Percentiles rank a stretch among this genome's conserved stretches.
phyloP scores from a whole-genome alignment of 1,140 invertebrate species.

The Scaptodrosophila lebanonensis region DNA sequence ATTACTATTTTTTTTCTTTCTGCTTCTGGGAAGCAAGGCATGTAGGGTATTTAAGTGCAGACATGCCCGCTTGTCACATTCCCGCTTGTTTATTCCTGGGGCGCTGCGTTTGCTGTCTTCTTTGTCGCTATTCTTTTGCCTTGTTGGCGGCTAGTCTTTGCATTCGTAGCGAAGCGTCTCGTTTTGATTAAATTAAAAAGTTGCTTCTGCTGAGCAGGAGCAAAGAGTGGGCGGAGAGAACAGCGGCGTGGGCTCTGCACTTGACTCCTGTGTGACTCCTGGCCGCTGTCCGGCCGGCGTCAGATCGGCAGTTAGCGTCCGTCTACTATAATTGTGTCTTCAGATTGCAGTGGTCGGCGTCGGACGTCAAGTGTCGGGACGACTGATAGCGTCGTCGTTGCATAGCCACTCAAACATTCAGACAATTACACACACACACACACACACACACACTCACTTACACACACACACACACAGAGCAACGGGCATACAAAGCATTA shows the following conservation, averaged over 20 bases:
- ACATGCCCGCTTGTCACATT: too few relatives aligned
- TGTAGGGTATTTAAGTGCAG: too few relatives aligned
- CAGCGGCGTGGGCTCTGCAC: neutral
- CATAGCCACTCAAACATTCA: too few relatives aligned
- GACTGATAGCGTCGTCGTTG: too few relatives aligned
- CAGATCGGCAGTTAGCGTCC: too few relatives aligned
- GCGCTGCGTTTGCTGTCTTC: neutral
- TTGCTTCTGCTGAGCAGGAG: constrained; percentile 24
- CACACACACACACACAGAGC: too few relatives aligned
- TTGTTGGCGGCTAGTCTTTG: neutral
- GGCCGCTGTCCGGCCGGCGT: too few relatives aligned
- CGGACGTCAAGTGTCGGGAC: constrained; percentile 14
- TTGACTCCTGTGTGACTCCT: too few relatives aligned
- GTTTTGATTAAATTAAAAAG: constrained; percentile 56
- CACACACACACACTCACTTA: neutral
- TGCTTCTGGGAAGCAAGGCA: too few relatives aligned
- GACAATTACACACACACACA: neutral
- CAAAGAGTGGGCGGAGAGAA: constrained; percentile 4
- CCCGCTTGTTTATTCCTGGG: neutral
- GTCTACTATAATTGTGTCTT: constrained; percentile 39
- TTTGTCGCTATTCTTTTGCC: too few relatives aligned
- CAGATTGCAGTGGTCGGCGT: constrained; percentile 14
- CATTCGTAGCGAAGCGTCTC: constrained; percentile 24
- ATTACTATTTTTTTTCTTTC: too few relatives aligned
- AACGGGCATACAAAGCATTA: constrained; percentile 11